Conservation (phyloP, 1,140 invertebrate genomes). For the Ganaspis sp. region DNA sequence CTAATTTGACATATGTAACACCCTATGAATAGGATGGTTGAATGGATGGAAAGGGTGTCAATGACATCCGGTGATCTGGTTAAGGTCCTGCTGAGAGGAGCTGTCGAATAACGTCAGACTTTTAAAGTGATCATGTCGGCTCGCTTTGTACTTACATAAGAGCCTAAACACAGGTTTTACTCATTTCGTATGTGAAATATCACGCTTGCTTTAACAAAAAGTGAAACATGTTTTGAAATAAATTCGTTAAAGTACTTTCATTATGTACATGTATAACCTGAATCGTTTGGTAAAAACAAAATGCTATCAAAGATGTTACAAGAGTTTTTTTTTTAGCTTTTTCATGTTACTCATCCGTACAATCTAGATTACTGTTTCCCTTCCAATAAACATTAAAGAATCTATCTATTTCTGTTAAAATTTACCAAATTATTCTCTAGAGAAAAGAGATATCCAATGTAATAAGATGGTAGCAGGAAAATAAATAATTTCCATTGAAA, state of each 20-base stretch:
- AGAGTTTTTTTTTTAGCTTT: too few relatives aligned
- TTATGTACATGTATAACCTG: too few relatives aligned
- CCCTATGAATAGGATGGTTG: constrained; percentile 45
- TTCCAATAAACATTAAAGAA: too few relatives aligned
- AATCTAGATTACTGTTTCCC: too few relatives aligned
- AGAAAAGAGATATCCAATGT: too few relatives aligned
- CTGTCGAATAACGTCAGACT: constrained; percentile 47
- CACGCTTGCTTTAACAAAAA: constrained; percentile 32
- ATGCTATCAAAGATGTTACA: too few relatives aligned
- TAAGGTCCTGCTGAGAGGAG: constrained; percentile 62
- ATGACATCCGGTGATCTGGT: constrained; percentile 74
- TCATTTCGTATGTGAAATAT: constrained; percentile 19
- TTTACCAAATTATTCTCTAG: too few relatives aligned
- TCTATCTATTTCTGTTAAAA: too few relatives aligned
- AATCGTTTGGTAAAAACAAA: too few relatives aligned
- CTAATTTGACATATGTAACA: constrained; percentile 43
- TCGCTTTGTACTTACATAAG: constrained; percentile 55
- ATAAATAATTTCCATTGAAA: neutral
- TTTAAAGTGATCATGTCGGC: constrained; percentile 51
- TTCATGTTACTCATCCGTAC: too few relatives aligned
- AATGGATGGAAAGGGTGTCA: constrained; percentile 66
- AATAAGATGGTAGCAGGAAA: neutral
- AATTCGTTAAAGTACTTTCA: constrained; percentile 20
- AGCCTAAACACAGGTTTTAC: constrained; percentile 30
- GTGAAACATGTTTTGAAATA: constrained; percentile 44